Conservation (phyloP, 92 coral and sea anemone genomes). For the Parazoanthus atlanticus region DNA sequence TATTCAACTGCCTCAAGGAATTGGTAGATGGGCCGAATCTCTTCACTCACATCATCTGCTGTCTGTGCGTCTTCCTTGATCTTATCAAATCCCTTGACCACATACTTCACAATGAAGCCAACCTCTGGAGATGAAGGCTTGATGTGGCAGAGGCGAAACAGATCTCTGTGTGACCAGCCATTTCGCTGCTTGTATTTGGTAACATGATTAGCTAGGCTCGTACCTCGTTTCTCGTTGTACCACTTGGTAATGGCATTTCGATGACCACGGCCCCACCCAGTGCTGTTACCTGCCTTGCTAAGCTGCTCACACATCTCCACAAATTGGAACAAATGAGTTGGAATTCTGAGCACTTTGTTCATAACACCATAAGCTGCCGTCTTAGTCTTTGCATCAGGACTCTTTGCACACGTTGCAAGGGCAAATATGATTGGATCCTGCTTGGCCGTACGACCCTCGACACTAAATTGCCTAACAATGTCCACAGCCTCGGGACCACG, state of each 20-base stretch:
- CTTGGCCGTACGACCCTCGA: constrained; percentile 86
- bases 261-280: constrained; percentile 98
- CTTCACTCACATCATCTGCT: constrained; percentile 51
- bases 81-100: constrained; percentile 49
- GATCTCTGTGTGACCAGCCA: constrained; percentile 92
- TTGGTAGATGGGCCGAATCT: constrained; percentile 55
- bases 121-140: constrained; percentile 56
- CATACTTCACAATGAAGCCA: constrained; percentile 68
- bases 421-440: constrained; percentile 85
- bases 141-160: constrained; percentile 89
- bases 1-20: constrained; percentile 74
- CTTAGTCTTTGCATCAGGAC: constrained; percentile 73
- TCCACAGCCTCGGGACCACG: constrained; percentile 78
- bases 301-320: constrained; percentile 76
- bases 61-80: constrained; percentile 40
- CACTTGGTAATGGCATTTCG: constrained; percentile 88
- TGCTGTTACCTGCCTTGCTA: constrained; percentile 61
- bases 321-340: constrained; percentile 87
- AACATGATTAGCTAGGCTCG: constrained; percentile 68
- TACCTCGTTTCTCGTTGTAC: constrained; percentile 79
- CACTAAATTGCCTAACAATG: constrained; percentile 74
- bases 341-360: constrained; percentile 77
- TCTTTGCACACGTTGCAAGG: constrained; percentile 85
- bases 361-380: constrained; percentile 78
- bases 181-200: constrained; percentile 94